Percentiles rank a stretch among this genome's conserved stretches.
These are phyloP conservation scores for Hemibagrus wyckioides DNA, from an alignment of 2,113 vertebrate genomes.

Conservation along the genomic window DNA sequence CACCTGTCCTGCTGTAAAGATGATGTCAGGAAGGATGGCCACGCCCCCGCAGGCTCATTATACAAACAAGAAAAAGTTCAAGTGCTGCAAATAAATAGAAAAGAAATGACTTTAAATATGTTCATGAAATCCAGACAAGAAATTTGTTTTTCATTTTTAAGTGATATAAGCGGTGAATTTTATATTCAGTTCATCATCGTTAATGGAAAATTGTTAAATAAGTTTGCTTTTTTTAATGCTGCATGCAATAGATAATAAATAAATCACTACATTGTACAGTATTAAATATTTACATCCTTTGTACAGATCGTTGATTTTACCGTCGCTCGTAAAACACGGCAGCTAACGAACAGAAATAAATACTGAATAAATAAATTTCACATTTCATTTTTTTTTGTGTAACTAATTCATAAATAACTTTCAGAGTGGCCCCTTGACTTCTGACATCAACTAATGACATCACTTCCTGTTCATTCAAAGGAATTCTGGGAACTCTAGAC, in stretches of 20 bases:
- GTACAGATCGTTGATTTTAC: slow-evolving; percentile 69
- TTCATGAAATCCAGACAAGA: not conserved
- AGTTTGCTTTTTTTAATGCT: slow-evolving; percentile 80
- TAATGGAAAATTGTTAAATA: slow-evolving; percentile 80
- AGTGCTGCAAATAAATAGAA: slow-evolving; percentile 48
- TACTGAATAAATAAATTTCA: slow-evolving; percentile 24
- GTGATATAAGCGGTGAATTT: slow-evolving; percentile 64
- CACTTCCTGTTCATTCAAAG: not conserved
- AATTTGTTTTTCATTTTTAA: not conserved
- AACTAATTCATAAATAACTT: slow-evolving; percentile 15
- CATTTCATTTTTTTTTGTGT: slow-evolving; percentile 4
- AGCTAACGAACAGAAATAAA: slow-evolving; percentile 37
- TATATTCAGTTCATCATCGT: slow-evolving; percentile 70
- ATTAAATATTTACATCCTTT: slow-evolving; percentile 93
- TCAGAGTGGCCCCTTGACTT: slow-evolving; percentile 11
- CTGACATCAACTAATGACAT: slow-evolving; percentile 13
- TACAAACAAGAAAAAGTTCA: not conserved
- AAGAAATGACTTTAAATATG: slow-evolving; percentile 53
- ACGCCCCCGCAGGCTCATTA: slow-evolving; percentile 14
- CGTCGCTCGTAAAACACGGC: slow-evolving; percentile 62
- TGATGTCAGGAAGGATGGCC: slow-evolving; percentile 27
- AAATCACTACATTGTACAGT: slow-evolving; percentile 83
- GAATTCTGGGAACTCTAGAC: slow-evolving; percentile 24
- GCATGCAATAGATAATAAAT: slow-evolving; percentile 89
- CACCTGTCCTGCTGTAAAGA: not conserved